Base-by-base conservation (phyloP, 2,113 vertebrate genomes). In the Salvelinus fontinalis region DNA sequence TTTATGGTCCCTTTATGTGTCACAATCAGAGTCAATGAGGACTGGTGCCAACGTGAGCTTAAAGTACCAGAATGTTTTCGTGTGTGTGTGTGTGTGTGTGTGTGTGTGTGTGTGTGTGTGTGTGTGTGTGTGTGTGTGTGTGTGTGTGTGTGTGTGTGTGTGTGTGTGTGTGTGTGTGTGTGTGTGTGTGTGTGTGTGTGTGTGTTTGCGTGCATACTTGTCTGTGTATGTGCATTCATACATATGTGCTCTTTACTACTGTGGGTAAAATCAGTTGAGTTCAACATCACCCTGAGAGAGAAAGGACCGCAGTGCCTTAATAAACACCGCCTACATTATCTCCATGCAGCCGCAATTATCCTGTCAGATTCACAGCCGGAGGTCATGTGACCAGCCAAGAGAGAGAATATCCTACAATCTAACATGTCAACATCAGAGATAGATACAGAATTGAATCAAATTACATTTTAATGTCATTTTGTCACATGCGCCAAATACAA, bases 261-360 rank as follows among this genome's bases (percentile, higher is more conserved):
- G 18, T 62, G 76, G 70, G 34, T 71, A 69, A 81, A 44, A 11
- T 65, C 64, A 60, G 72, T 57, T 60, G 54, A 76, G 76, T 39
- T 74, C 62, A 65, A 83, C 8, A 1, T 44, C 70, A 64, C 79
- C 69, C 64, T 76, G 67, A 78, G 39, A 44, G 39, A 9, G 39
- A 64, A 74, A 34, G 48, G 39, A 66, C 27, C 62, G 74, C 5
- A 75, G 39, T 74, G 64, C 62, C 64, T 65, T 78, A 87, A 73
- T 72, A 39, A 86, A 81, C 75, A 8, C 67, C 74, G 12, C 83
- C 86, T 85, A 86, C 86, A 77, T 69, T 2, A 34, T 44, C 39
- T 60, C 74, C 71, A 71, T 59, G 62, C 70, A 24, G 48, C 81
- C 80, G 83, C 82, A 86, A 91, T 91, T 88, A 90, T 31, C 71